These are phyloP conservation scores for Antennarius striatus DNA, from an alignment of 2,113 vertebrate species.

Conservation along the genomic window DNA sequence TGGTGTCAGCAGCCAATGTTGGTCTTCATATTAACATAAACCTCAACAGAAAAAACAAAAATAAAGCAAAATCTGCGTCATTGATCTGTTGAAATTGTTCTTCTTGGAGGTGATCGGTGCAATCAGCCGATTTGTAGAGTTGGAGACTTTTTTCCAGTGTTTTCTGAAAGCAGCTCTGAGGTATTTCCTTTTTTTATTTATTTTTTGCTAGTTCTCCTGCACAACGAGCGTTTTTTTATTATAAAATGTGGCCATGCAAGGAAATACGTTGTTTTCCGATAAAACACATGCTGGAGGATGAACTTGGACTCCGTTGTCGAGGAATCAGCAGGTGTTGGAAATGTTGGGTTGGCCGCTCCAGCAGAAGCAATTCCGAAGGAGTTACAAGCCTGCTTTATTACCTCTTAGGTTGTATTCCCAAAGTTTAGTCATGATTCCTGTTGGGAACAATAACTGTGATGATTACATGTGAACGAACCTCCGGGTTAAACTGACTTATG, in stretches of 20 bases:
- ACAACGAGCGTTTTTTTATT: too few species aligned
- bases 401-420: background rate
- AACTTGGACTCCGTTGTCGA: background rate
- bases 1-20: too few species aligned
- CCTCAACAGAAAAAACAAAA: too few species aligned
- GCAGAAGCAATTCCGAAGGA: background rate
- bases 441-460: background rate
- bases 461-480: background rate
- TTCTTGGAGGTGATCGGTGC: too few species aligned
- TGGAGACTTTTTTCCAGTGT: too few species aligned
- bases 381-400: too few species aligned
- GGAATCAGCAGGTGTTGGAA: background rate
- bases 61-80: too few species aligned
- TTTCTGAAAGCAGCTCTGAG: background rate
- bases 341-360: background rate
- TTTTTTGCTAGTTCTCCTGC: background rate
- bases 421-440: background rate
- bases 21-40: too few species aligned
- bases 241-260: too few species aligned
- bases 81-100: too few species aligned
- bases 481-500: background rate
- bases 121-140: too few species aligned
- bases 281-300: background rate
- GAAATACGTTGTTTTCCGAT: background rate
- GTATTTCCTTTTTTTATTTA: background rate